Conservation (phyloP, 2,888 invertebrate genomes). For the Agrochola litura region DNA sequence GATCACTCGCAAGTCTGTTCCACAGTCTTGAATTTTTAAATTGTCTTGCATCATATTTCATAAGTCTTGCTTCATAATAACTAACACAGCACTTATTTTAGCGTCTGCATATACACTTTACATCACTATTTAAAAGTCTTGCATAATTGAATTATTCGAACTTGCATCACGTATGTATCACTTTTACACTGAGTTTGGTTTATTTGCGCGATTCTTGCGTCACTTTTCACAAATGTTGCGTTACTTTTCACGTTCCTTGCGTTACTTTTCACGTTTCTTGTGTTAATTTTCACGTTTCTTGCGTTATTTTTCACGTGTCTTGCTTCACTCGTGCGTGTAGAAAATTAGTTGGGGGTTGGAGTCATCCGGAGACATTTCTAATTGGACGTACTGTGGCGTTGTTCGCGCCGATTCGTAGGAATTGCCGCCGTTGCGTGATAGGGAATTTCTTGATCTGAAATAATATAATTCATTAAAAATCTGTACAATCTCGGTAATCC, state of each 20-base stretch:
- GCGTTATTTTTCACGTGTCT: slow-evolving; percentile 22
- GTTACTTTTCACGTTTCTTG: slow-evolving; percentile 28
- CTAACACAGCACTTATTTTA: slow-evolving; percentile 44
- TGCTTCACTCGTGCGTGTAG: slow-evolving; percentile 93
- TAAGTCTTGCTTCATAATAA: slow-evolving; percentile 42
- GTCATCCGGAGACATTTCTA: slow-evolving; percentile 88
- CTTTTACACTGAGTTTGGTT: slow-evolving; percentile 32
- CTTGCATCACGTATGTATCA: slow-evolving; percentile 45
- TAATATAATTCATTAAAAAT: background rate
- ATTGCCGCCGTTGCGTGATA: slow-evolving; percentile 83
- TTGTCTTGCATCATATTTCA: slow-evolving; percentile 40
- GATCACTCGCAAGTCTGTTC: slow-evolving; percentile 64
- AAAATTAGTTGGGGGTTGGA: slow-evolving; percentile 96
- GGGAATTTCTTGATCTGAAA: slow-evolving; percentile 89
- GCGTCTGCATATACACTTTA: slow-evolving; percentile 48
- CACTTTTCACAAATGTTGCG: slow-evolving; percentile 38
- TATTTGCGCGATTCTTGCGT: slow-evolving; percentile 43
- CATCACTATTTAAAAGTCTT: slow-evolving; percentile 46
- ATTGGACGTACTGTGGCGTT: slow-evolving; percentile 86
- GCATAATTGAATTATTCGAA: slow-evolving; percentile 52
- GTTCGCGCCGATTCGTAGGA: slow-evolving; percentile 88
- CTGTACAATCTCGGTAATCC: too few relatives aligned
- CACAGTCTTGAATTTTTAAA: slow-evolving; percentile 57
- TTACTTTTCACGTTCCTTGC: slow-evolving; percentile 10
- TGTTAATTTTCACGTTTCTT: slow-evolving; percentile 11